phyloP scores from a whole-genome alignment of 2,888 invertebrate genomes.

The Lithophane socia region DNA sequence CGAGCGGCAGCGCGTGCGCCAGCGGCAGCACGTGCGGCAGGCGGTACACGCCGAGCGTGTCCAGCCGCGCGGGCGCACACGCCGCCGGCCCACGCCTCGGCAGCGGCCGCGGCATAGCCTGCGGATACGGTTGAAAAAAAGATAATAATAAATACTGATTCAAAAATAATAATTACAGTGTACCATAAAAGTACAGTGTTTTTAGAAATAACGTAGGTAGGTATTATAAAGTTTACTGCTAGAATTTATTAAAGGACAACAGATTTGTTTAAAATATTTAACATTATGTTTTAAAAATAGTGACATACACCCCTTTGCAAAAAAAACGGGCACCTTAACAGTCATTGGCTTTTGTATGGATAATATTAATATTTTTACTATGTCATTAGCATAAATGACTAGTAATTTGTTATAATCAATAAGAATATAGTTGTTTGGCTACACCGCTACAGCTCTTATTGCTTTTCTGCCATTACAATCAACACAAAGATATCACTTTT shows the following conservation, averaged over 20 bases:
- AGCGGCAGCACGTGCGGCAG: slow-evolving; percentile 89
- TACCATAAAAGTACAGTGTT: not conserved
- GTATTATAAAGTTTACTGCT: not conserved
- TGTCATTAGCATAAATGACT: no score
- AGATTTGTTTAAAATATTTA: not conserved
- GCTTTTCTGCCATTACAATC: no score
- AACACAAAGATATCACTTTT: no score
- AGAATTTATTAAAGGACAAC: not conserved
- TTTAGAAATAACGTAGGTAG: not conserved
- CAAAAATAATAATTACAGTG: not conserved
- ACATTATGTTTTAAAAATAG: not conserved
- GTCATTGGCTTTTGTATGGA: no score
- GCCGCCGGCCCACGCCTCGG: slow-evolving; percentile 85
- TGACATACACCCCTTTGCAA: not conserved
- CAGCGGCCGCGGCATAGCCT: slow-evolving; percentile 88
- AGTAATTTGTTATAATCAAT: no score
- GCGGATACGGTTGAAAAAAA: slow-evolving; percentile 50
- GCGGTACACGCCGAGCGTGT: slow-evolving; percentile 92
- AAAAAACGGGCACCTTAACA: no score
- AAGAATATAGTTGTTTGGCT: no score
- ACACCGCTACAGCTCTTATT: no score
- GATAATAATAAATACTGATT: not conserved
- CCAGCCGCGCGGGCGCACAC: slow-evolving; percentile 90
- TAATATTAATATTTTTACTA: no score
- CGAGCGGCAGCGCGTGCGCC: slow-evolving; percentile 85